These are phyloP conservation scores for Brachionus koreanus DNA, from an alignment of 1,140 invertebrate species.

Conservation along the genomic window DNA sequence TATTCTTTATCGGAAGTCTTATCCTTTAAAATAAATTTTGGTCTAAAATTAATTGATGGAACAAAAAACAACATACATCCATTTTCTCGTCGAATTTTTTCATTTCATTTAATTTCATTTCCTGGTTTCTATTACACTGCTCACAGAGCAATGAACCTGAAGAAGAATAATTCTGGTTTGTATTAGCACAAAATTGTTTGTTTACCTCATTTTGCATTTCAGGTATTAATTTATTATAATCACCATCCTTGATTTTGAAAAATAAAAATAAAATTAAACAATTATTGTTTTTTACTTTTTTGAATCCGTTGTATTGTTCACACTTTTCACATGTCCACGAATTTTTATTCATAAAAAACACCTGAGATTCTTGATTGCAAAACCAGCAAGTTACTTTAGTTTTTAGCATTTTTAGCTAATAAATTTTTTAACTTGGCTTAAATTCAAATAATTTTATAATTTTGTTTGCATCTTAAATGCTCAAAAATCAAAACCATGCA, in stretches of 20 bases:
- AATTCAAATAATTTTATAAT: background rate
- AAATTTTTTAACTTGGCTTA: background rate
- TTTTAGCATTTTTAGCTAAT: slow-evolving; percentile 26
- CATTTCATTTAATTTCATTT: slow-evolving; percentile 31
- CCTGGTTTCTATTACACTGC: slow-evolving; percentile 21
- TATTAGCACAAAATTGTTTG: slow-evolving; percentile 10
- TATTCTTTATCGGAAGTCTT: slow-evolving; percentile 17
- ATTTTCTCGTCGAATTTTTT: slow-evolving; percentile 29
- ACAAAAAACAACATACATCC: background rate
- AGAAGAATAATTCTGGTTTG: background rate
- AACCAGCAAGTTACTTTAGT: slow-evolving; percentile 42
- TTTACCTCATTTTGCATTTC: slow-evolving; percentile 29
- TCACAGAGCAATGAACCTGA: background rate
- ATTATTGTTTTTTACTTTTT: slow-evolving; percentile 7
- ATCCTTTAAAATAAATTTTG: background rate
- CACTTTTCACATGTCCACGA: slow-evolving; percentile 42
- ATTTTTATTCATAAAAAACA: slow-evolving; percentile 43
- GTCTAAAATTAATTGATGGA: background rate
- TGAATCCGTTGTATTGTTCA: slow-evolving; percentile 43
- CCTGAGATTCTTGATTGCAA: slow-evolving; percentile 27
- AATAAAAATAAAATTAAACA: background rate
- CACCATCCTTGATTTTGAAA: background rate
- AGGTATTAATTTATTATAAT: slow-evolving; percentile 36
- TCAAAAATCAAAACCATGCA: background rate
- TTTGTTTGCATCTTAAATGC: background rate